Evolutionary conservation across 2,888 invertebrate genomes (phyloP).

Genomic region (Zaprionus bogoriensis): DNA sequence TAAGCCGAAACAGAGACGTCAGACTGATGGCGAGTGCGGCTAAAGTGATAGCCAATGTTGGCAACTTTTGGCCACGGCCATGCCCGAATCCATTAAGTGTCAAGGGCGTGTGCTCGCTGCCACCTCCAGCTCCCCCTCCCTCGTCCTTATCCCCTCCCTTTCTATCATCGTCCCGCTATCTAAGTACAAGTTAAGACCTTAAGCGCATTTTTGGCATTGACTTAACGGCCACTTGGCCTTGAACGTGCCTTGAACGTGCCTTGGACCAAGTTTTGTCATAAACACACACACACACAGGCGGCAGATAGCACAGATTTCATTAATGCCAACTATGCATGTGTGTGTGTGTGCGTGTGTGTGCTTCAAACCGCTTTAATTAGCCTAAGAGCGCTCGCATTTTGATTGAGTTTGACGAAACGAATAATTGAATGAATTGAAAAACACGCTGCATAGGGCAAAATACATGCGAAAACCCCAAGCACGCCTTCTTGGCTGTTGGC

Average conservation of each 20-base stretch:
- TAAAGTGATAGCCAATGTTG: slow-evolving; percentile 14
- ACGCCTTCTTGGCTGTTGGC: background rate
- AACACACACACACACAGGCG: slow-evolving; percentile 35
- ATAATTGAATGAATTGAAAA: slow-evolving; percentile 57
- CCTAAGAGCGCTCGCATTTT: slow-evolving; percentile 43
- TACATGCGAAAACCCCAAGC: background rate
- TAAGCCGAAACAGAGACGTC: slow-evolving; percentile 3
- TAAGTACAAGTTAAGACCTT: slow-evolving; percentile 55
- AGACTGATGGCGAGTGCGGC: slow-evolving; percentile 17
- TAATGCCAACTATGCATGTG: slow-evolving; percentile 3
- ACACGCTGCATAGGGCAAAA: slow-evolving; percentile 12
- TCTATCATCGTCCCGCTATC: too few relatives aligned
- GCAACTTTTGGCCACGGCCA: slow-evolving; percentile 26
- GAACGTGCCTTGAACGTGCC: slow-evolving; percentile 20
- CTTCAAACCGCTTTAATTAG: slow-evolving; percentile 57
- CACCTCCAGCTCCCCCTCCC: background rate
- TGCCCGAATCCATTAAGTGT: slow-evolving; percentile 19
- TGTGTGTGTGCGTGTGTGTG: background rate
- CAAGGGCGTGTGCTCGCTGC: background rate
- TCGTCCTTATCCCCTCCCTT: slow-evolving; percentile 17
- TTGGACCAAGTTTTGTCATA: slow-evolving; percentile 57
- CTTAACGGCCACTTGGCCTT: slow-evolving; percentile 51
- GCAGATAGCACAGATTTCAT: slow-evolving; percentile 35
- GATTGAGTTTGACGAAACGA: slow-evolving; percentile 57
- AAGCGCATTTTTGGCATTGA: slow-evolving; percentile 52